These are phyloP conservation scores for Lytechinus variegatus DNA, from an alignment of 35 echinoderm and acorn worm species.

Conservation along the genomic window DNA sequence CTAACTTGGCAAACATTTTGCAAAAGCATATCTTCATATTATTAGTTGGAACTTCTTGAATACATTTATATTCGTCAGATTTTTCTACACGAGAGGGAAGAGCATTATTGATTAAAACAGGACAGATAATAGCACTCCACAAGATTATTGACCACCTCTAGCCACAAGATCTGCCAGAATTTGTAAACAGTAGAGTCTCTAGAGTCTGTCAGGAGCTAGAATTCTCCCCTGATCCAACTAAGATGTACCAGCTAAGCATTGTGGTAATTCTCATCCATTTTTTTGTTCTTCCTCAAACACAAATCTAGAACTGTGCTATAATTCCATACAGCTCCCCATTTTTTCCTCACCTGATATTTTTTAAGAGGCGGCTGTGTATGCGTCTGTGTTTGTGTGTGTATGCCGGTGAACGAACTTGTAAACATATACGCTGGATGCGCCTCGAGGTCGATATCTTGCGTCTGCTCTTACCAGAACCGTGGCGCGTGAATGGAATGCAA, in stretches of 20 bases:
- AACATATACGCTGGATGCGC: neutral
- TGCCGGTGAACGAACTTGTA: neutral
- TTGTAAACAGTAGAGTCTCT: neutral
- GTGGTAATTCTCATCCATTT: neutral
- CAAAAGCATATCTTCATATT: neutral
- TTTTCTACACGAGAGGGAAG: neutral
- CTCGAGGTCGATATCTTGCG: neutral
- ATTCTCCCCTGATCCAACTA: neutral
- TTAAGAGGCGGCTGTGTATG: neutral
- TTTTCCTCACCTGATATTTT: neutral
- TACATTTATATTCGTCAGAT: neutral
- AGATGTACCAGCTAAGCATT: constrained; percentile 11
- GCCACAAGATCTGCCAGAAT: neutral
- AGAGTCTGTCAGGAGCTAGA: neutral
- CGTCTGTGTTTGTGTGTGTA: neutral
- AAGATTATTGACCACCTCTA: neutral
- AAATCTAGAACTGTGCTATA: neutral
- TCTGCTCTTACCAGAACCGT: constrained; percentile 2
- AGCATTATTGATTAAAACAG: neutral
- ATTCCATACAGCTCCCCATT: neutral
- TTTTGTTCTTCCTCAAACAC: neutral
- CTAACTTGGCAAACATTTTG: no score
- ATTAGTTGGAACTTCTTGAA: neutral
- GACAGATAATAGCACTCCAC: neutral
- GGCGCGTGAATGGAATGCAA: constrained; percentile 5